These are phyloP conservation scores for Hanleya hanleyi DNA, from an alignment of 2,888 invertebrate genomes.

Conservation along the genomic window DNA sequence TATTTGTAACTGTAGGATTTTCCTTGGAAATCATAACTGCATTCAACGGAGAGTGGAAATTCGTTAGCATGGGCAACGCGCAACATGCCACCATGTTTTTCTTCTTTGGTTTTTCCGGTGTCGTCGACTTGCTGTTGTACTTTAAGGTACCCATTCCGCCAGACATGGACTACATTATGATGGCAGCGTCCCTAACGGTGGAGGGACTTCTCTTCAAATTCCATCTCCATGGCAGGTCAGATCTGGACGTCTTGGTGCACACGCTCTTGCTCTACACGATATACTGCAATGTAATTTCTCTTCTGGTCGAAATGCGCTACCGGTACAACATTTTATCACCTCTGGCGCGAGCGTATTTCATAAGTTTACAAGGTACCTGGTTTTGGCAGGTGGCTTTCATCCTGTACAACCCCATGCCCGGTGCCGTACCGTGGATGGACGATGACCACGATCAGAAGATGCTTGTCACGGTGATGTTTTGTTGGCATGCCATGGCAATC, in stretches of 20 bases:
- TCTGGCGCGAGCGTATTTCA: conserved; percentile 71
- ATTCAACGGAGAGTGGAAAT: conserved; percentile 66
- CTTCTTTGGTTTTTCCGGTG: conserved; percentile 74
- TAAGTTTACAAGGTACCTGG: conserved; percentile 77
- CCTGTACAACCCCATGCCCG: conserved; percentile 73
- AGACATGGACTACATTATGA: conserved; percentile 72
- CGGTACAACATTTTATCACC: conserved; percentile 69
- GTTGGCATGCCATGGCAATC: conserved; percentile 65
- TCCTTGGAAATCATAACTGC: conserved; percentile 70
- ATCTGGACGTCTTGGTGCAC: conserved; percentile 73
- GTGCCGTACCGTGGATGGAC: conserved; percentile 67
- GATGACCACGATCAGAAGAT: conserved; percentile 73
- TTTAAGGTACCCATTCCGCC: conserved; percentile 69
- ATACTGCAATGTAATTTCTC: conserved; percentile 61
- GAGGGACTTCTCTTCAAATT: conserved; percentile 75
- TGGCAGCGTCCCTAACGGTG: conserved; percentile 72
- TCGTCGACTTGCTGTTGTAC: conserved; percentile 72
- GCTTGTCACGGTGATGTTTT: conserved; percentile 73
- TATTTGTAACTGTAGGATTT: conserved; percentile 61
- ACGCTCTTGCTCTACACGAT: conserved; percentile 74
- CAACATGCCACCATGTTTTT: conserved; percentile 77
- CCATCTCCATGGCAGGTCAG: conserved; percentile 74
- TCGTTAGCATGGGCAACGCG: conserved; percentile 72
- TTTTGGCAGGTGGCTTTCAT: conserved; percentile 76
- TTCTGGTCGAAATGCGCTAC: conserved; percentile 71